Evolutionary conservation across 2,888 invertebrate species (phyloP).

Genomic region (Syritta pipiens): DNA sequence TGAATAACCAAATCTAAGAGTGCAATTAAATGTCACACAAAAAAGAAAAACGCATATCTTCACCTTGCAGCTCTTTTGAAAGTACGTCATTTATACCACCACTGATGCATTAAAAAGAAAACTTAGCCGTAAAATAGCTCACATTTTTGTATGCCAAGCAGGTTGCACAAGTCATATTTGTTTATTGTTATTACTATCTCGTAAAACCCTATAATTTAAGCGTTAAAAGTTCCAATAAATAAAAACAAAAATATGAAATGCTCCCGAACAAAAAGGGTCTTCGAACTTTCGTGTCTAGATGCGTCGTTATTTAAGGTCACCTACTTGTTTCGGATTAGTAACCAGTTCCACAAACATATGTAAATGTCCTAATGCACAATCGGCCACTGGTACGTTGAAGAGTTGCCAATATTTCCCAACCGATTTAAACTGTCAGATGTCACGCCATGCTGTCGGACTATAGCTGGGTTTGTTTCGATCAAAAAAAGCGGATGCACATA

Average conservation of each 20-base stretch:
- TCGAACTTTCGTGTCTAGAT: neutral
- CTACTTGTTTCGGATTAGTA: neutral
- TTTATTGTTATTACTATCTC: neutral
- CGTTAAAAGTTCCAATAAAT: neutral
- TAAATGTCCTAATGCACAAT: too few relatives aligned
- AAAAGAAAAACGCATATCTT: too few relatives aligned
- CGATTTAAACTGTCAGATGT: neutral
- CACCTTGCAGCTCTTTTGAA: too few relatives aligned
- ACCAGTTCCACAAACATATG: neutral
- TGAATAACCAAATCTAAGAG: too few relatives aligned
- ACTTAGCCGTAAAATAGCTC: constrained; percentile 2
- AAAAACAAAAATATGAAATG: neutral
- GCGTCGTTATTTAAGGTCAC: neutral
- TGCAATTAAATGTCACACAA: too few relatives aligned
- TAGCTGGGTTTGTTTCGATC: neutral
- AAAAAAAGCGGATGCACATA: constrained; percentile 5
- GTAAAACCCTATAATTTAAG: neutral
- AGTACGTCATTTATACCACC: too few relatives aligned
- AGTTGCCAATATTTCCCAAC: constrained; percentile 2
- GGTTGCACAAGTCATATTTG: constrained; percentile 6
- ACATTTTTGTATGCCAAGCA: neutral
- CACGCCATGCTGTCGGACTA: neutral
- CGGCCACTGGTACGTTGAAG: too few relatives aligned
- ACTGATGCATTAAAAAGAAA: too few relatives aligned
- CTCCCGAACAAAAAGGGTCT: too few relatives aligned